Percentiles rank a stretch among this genome's conserved stretches.
These are phyloP conservation scores for Phrynocephalus guinanensis DNA, from an alignment of 2,797 vertebrate species.

Conservation along the genomic window DNA sequence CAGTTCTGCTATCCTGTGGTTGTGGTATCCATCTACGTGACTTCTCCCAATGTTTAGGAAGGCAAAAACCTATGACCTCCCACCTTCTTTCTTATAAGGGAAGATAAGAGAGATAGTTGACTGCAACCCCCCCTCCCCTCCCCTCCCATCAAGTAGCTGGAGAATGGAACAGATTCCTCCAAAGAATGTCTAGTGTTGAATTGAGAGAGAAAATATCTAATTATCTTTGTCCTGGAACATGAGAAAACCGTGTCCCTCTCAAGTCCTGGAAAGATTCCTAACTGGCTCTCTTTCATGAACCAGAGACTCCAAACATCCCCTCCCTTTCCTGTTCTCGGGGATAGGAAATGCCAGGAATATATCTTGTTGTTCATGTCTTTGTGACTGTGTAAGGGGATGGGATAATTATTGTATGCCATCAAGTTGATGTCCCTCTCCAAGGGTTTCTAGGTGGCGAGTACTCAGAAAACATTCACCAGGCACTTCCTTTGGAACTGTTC, in stretches of 20 bases:
- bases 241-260: slow-evolving; percentile 1
- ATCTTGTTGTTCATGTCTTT: neutral
- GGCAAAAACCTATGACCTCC: no score
- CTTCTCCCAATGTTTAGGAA: neutral
- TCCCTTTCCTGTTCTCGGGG: slow-evolving; percentile 17
- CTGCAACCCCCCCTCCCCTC: no score
- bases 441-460: no score
- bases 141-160: neutral
- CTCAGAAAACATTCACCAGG: no score
- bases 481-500: no score
- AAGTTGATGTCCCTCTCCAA: no score
- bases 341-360: neutral
- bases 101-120: neutral
- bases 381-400: neutral
- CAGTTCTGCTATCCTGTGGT: neutral
- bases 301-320: neutral
- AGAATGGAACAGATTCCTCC: neutral
- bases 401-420: neutral
- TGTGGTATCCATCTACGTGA: no score
- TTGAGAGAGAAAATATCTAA: neutral
- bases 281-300: neutral
- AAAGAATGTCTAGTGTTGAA: neutral
- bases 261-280: slow-evolving; percentile 15
- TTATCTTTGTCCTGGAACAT: slow-evolving; percentile 4
- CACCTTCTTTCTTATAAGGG: neutral